Percentiles rank a stretch among this genome's conserved stretches.
phyloP scores from a whole-genome alignment of 2,797 vertebrate genomes.

The Phrynocephalus vlangalii region DNA sequence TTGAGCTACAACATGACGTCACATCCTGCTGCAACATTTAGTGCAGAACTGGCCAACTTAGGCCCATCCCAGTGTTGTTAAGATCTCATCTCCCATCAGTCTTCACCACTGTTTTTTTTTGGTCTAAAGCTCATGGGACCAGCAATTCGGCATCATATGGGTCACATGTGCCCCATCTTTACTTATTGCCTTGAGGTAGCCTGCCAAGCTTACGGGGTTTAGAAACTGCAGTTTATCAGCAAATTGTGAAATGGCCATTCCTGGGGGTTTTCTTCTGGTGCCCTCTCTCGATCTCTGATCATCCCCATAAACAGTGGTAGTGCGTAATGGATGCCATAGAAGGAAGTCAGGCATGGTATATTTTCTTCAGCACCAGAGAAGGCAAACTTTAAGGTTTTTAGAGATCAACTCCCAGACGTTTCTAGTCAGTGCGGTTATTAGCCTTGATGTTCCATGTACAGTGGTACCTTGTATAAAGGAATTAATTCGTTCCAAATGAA shows the following conservation, averaged over 20 bases:
- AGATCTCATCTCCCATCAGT: background rate
- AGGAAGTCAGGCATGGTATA: background rate
- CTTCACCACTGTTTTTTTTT: background rate
- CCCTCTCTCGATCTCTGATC: background rate
- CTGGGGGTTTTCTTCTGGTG: background rate
- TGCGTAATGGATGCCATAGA: background rate
- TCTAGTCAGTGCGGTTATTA: background rate
- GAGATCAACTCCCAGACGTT: background rate
- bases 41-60: background rate
- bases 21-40: background rate
- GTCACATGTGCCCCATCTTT: background rate
- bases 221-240: accelerated
- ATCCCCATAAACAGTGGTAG: background rate
- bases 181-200: background rate
- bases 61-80: background rate
- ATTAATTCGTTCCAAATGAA: no score
- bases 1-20: background rate
- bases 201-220: background rate
- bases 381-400: no score
- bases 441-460: no score
- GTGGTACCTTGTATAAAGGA: no score
- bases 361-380: background rate
- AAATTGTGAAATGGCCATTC: background rate
- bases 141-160: background rate
- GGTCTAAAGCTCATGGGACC: background rate